Percentiles rank a stretch among this genome's conserved stretches.
phyloP scores from a whole-genome alignment of 1,140 invertebrate genomes.

The Elysia chlorotica region DNA sequence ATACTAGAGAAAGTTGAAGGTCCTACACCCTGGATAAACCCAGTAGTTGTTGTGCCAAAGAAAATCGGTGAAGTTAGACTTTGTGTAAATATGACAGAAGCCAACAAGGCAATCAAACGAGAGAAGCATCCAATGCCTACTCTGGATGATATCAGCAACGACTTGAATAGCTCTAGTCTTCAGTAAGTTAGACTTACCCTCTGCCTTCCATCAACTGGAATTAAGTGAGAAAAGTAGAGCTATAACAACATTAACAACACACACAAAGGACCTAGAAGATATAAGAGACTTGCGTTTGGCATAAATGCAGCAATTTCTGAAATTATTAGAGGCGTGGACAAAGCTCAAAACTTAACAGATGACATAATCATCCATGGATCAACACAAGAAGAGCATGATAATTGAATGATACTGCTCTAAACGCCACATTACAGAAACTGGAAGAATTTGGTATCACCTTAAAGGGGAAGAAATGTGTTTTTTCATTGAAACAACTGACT shows the following conservation, averaged over 20 bases:
- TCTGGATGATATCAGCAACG: conserved; percentile 35
- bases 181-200: conserved; percentile 41
- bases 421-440: too few relatives aligned
- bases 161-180: conserved; percentile 41
- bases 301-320: conserved; percentile 33
- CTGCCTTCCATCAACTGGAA: conserved; percentile 41
- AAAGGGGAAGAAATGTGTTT: too few relatives aligned
- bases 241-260: conserved; percentile 42
- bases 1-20: too few relatives aligned
- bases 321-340: too few relatives aligned
- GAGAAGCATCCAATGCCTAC: conserved; percentile 46
- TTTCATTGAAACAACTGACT: too few relatives aligned
- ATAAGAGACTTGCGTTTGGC: conserved; percentile 32
- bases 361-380: too few relatives aligned
- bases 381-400: too few relatives aligned
- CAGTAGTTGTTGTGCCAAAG: conserved; percentile 43
- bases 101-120: conserved; percentile 43
- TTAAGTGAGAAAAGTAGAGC: conserved; percentile 29
- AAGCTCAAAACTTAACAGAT: too few relatives aligned
- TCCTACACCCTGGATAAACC: conserved; percentile 45
- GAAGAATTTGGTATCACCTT: too few relatives aligned
- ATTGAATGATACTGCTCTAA: too few relatives aligned
- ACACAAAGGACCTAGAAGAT: conserved; percentile 29
- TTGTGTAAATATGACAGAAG: conserved; percentile 45
- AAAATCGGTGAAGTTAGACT: conserved; percentile 38